Evolutionary conservation across 2,113 vertebrate species (phyloP), one percentile per base, ranked within the genome.

Genomic region (Hippocampus comes): DNA sequence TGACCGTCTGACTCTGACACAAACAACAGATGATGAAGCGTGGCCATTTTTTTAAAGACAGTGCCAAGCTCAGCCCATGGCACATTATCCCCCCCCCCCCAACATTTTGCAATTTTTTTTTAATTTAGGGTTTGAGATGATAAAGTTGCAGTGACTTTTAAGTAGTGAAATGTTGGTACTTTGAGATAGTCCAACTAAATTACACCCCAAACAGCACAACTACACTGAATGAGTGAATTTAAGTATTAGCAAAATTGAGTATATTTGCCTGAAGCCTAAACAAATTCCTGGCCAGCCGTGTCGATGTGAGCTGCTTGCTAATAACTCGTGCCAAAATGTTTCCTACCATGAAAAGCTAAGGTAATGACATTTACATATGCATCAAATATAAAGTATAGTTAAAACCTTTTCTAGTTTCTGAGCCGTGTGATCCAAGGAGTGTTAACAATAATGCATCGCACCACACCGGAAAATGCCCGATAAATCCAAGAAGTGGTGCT

Each of bases 1-100:
- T 88, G 83, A 83, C 86, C 82, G 82, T 90, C 87, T 91, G 70
- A 74, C 71, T 85, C 84, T 80, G 87, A 90, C 85, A 87, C 82
- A 87, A 90, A 91, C 83, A 80, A 70, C 67, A 78, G 76, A 82
- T 85, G 88, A 92, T 89, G 86, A 89, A 79, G 66, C 78, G 72
- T 63, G 74, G 80, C 77, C 73, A 82, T 87, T 90, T 91, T 48
- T 48, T 90, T 80, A 85, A 84, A 78, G 76, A 30, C 71, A 55
- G 49, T 63, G 78, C 73, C 77, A 57, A 59, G 60, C 64, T 74
- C 67, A 72, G 77, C 49, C 74, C 38, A 17, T 60, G 34, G 72
- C 43, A 34, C 30, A 34, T 34, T 23, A 74, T 3, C 27, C 27
- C 27, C 27, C 27, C 68, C 21, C 18, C 11, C n/a, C 46, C 34